phyloP scores from a whole-genome alignment of 2,113 vertebrate genomes.

The Tonatia bakeri region DNA sequence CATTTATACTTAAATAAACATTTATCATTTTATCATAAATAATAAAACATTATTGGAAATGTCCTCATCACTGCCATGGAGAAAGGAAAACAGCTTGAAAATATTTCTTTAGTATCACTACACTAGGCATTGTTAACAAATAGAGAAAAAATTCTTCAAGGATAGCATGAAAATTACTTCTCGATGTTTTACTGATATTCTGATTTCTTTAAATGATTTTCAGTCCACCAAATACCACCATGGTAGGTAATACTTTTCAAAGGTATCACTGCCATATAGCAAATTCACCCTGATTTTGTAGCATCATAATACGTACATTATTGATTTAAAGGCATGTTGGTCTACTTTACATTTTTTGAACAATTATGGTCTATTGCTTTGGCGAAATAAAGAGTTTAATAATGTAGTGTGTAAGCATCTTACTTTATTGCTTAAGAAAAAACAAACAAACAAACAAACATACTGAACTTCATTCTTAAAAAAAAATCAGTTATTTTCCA shows the following conservation, averaged over 20 bases:
- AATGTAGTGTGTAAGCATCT: not conserved
- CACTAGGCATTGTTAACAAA: not conserved
- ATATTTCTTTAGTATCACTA: not conserved
- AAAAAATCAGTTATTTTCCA: not conserved
- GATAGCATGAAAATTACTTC: slow-evolving; percentile 45
- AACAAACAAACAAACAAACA: not conserved
- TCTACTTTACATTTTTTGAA: not conserved
- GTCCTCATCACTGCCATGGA: not conserved
- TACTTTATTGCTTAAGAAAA: not conserved
- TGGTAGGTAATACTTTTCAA: slow-evolving; percentile 1
- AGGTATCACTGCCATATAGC: not conserved
- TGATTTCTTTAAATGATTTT: slow-evolving; percentile 51
- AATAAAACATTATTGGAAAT: not conserved
- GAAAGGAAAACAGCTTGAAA: not conserved
- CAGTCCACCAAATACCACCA: slow-evolving; percentile 21
- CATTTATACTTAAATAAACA: not conserved
- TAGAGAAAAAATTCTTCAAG: not conserved
- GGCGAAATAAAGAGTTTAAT: not conserved
- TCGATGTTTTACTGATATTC: not conserved
- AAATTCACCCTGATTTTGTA: slow-evolving; percentile 1
- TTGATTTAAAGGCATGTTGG: slow-evolving; percentile 12
- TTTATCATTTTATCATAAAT: not conserved
- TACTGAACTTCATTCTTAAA: not conserved
- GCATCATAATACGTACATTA: slow-evolving; percentile 45
- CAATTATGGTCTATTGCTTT: not conserved